Conservation (phyloP, 2,797 vertebrate species). For the Intellagama lesueurii region DNA sequence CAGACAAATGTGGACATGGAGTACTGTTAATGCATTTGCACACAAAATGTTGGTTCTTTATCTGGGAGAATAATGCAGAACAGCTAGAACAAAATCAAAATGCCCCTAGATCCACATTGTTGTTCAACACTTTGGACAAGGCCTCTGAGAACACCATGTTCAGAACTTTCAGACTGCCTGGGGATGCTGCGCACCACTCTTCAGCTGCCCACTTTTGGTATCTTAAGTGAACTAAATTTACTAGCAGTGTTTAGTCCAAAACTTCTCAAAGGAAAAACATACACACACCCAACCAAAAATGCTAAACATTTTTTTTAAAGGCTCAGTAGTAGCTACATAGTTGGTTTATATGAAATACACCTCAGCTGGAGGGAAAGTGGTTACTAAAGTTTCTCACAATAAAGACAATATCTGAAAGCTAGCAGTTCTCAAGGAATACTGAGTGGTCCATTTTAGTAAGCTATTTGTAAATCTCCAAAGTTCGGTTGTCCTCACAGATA, state of each 20-base stretch:
- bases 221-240: background rate
- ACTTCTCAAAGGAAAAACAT: background rate
- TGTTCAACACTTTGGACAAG: slow-evolving; percentile 2
- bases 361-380: background rate
- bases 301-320: background rate
- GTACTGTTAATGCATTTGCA: slow-evolving; percentile 53
- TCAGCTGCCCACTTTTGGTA: background rate
- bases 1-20: slow-evolving; percentile 54
- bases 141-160: rapidly evolving
- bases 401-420: background rate
- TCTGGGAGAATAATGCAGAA: slow-evolving; percentile 40
- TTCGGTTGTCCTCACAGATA: background rate
- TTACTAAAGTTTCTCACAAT: background rate
- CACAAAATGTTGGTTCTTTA: slow-evolving; percentile 65
- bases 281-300: background rate
- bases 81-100: background rate
- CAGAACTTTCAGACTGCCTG: slow-evolving; percentile 32
- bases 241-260: background rate
- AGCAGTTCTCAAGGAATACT: background rate
- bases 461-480: background rate
- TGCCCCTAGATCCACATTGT: rapidly evolving
- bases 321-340: background rate
- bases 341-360: background rate
- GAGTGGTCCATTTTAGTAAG: background rate
- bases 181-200: slow-evolving; percentile 42